Evolutionary conservation across 1,140 invertebrate species (phyloP), one percentile per base, ranked within the genome.

Genomic region (Lepidostoma basale): DNA sequence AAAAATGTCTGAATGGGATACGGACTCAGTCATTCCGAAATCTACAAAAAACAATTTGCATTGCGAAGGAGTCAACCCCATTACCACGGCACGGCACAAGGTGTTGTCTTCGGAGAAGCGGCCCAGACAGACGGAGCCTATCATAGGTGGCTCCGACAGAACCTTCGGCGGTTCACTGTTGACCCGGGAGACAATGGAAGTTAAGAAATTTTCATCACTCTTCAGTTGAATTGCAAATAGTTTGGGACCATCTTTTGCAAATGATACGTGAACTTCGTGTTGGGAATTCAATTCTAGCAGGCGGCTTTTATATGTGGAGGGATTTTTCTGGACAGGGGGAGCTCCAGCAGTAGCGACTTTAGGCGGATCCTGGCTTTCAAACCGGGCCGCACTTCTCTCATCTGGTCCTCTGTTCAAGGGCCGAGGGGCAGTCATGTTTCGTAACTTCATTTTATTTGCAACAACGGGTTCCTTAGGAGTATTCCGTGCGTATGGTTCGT

Each of bases 41-140:
- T 93, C 91, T 16, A 92, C 89, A 75, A 90, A 93, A 74, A 88
- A 90, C 10, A 92, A 82, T 79, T 89, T 86, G 73, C 85, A 87
- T 25, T 81, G 79, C 28, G 81, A 83, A 39, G 77, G 85, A 33
- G 86, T 85, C 22, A 91, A 80, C 69, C 85, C 86, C 76, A 88
- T 90, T 0, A 93, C 86, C 36, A 92, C 87, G 20, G 90, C 90
- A 67, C 91, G 83, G 70, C 89, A 90, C 12, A 90, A 83, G 8
- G 85, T 85, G 3, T 86, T 79, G 74, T 90, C 88, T 60, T 83
- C 83, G 0, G 85, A 84, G 74, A 88, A 89, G 62, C 87, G 83
- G 3, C 89, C 90, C 10, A 92, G 79, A 73, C 90, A 92, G 0
- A 90, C 86, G 6, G 88, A 87, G 2, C 91, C 90, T 59, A 88